Evolutionary conservation across 1,140 invertebrate species (phyloP).

Genomic region (Zaprionus nigranus): DNA sequence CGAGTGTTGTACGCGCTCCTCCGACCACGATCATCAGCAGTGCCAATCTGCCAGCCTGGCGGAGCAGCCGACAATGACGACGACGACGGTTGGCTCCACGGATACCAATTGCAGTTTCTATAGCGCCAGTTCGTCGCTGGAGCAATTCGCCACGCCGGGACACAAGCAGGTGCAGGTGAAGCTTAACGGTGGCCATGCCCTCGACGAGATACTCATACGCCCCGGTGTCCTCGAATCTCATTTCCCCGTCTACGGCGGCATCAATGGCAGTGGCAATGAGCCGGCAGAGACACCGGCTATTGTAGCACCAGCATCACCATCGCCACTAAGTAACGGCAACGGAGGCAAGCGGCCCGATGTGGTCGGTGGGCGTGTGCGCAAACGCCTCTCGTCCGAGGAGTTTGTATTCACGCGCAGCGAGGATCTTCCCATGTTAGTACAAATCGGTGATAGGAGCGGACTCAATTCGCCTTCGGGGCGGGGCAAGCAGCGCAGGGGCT

Average conservation of each 20-base stretch:
- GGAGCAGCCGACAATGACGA: neutral
- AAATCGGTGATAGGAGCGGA: constrained; percentile 60
- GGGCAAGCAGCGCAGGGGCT: constrained; percentile 59
- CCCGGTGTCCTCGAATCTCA: constrained; percentile 82
- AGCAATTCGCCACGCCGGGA: constrained; percentile 63
- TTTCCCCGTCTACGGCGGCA: constrained; percentile 63
- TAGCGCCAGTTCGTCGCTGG: constrained; percentile 74
- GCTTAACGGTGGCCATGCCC: constrained; percentile 44
- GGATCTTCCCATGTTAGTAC: constrained; percentile 72
- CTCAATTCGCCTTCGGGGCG: constrained; percentile 42
- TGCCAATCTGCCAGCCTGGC: constrained; percentile 21
- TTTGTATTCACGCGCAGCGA: constrained; percentile 74
- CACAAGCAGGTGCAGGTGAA: constrained; percentile 7
- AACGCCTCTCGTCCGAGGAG: constrained; percentile 81
- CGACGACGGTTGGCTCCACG: constrained; percentile 50
- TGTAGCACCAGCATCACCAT: constrained; percentile 67
- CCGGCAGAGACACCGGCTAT: constrained; percentile 49
- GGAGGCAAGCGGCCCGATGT: constrained; percentile 56
- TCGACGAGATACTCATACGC: constrained; percentile 64
- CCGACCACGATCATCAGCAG: constrained; percentile 46
- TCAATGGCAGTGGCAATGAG: constrained; percentile 17
- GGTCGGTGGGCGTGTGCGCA: constrained; percentile 69
- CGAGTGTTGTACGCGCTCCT: constrained; percentile 54
- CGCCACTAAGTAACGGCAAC: constrained; percentile 50
- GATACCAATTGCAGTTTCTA: constrained; percentile 81